Percentiles rank a stretch among this genome's conserved stretches.
These are phyloP conservation scores for Horisme vitalbata DNA, from an alignment of 2,888 invertebrate species.

Conservation along the genomic window DNA sequence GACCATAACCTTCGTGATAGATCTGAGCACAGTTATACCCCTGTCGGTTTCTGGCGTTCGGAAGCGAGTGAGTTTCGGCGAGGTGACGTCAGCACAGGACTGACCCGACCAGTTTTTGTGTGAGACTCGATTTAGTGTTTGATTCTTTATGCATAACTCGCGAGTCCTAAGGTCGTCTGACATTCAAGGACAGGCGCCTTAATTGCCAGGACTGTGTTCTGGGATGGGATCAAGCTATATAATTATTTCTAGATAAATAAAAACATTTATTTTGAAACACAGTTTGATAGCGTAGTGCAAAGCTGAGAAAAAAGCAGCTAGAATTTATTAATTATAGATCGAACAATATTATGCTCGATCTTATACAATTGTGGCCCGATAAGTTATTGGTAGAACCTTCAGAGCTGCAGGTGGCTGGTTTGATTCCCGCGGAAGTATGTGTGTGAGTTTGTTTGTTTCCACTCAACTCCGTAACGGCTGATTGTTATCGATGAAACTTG, in stretches of 20 bases:
- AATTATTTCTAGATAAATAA: not conserved
- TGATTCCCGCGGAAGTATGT: no score
- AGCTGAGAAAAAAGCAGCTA: no score
- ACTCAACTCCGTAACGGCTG: no score
- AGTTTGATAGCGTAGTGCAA: no score
- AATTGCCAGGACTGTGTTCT: conserved; percentile 31
- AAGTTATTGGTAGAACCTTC: no score
- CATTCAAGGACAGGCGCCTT: conserved; percentile 34
- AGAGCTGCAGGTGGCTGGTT: no score
- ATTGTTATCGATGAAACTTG: no score
- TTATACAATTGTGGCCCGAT: no score
- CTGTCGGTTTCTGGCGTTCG: conserved; percentile 55
- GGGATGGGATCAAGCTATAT: conserved; percentile 6
- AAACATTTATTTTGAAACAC: no score
- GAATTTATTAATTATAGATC: no score
- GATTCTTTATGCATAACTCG: conserved; percentile 79
- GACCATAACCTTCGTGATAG: conserved; percentile 43
- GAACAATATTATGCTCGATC: no score
- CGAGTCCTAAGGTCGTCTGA: conserved; percentile 74
- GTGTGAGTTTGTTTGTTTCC: no score
- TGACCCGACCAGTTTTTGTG: conserved; percentile 68
- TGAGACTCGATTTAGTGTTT: conserved; percentile 73
- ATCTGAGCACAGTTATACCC: conserved; percentile 49
- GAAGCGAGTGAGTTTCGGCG: conserved; percentile 60
- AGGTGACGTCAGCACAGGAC: conserved; percentile 66